Evolutionary conservation across 2,797 vertebrate genomes (phyloP).

Genomic region (Selene dorsalis): DNA sequence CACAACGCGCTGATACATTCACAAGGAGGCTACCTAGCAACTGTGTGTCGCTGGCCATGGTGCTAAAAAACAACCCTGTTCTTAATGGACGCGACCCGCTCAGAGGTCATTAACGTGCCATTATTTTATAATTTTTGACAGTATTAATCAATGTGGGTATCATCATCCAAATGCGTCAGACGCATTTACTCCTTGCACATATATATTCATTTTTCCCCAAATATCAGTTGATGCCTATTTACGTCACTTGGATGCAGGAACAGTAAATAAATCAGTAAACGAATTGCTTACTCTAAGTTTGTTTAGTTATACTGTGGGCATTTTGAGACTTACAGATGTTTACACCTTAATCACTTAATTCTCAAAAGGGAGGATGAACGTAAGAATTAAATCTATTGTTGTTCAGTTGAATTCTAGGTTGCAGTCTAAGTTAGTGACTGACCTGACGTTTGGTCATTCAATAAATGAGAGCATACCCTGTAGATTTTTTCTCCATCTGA

Average conservation of each 20-base stretch:
- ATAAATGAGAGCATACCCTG: neutral
- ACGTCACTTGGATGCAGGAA: no score
- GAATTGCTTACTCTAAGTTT: no score
- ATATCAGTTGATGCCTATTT: no score
- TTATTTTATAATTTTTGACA: neutral
- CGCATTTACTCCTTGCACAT: no score
- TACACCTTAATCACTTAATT: neutral
- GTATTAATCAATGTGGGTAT: neutral
- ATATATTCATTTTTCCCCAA: no score
- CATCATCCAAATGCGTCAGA: neutral
- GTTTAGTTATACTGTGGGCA: no score
- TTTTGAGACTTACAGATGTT: neutral
- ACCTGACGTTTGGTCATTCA: neutral
- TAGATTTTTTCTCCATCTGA: neutral
- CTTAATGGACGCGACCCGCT: slow-evolving; percentile 44
- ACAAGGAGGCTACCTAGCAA: slow-evolving; percentile 72
- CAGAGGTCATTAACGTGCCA: slow-evolving; percentile 40
- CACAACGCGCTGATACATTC: slow-evolving; percentile 57
- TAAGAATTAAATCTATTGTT: no score
- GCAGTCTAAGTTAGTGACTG: neutral
- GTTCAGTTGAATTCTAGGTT: neutral
- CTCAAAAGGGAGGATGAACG: neutral
- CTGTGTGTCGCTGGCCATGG: slow-evolving; percentile 80
- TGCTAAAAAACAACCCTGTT: slow-evolving; percentile 70
- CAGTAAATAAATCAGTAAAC: no score